Evolutionary conservation across 2,888 invertebrate genomes (phyloP).

Genomic region (Stenurella melanura): DNA sequence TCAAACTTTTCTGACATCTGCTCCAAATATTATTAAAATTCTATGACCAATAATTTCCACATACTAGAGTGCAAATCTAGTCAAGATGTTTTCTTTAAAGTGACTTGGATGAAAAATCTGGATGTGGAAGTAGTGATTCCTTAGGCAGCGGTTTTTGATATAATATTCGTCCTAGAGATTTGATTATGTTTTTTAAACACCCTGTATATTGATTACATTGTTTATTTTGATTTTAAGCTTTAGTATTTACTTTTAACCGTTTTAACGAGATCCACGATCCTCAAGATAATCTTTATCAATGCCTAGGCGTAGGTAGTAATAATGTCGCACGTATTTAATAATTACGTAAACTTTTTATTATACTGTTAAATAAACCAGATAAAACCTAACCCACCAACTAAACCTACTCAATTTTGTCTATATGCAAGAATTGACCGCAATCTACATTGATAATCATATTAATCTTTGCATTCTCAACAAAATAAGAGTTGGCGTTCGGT

Average conservation of each 20-base stretch:
- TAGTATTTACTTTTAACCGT: background rate
- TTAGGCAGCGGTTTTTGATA: too few species aligned
- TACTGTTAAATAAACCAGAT: constrained; percentile 20
- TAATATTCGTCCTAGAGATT: too few species aligned
- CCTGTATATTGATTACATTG: too few species aligned
- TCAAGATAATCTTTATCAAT: background rate
- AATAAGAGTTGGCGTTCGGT: constrained; percentile 17
- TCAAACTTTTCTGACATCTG: too few species aligned
- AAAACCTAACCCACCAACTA: constrained; percentile 14
- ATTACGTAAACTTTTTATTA: constrained; percentile 9
- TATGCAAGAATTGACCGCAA: constrained; percentile 38
- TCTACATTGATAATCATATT: constrained; percentile 41
- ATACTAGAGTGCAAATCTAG: too few species aligned
- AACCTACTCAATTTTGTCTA: constrained; percentile 27
- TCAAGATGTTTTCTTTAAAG: too few species aligned
- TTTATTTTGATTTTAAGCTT: background rate
- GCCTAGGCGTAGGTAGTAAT: background rate
- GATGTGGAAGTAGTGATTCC: too few species aligned
- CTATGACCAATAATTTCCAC: too few species aligned
- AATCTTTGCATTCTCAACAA: background rate
- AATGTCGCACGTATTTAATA: background rate
- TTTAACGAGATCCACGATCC: background rate
- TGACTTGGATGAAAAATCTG: too few species aligned
- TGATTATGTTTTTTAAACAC: too few species aligned
- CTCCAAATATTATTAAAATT: too few species aligned